Evolutionary conservation across 2,888 invertebrate genomes (phyloP).

Genomic region (Pheosia tremula): DNA sequence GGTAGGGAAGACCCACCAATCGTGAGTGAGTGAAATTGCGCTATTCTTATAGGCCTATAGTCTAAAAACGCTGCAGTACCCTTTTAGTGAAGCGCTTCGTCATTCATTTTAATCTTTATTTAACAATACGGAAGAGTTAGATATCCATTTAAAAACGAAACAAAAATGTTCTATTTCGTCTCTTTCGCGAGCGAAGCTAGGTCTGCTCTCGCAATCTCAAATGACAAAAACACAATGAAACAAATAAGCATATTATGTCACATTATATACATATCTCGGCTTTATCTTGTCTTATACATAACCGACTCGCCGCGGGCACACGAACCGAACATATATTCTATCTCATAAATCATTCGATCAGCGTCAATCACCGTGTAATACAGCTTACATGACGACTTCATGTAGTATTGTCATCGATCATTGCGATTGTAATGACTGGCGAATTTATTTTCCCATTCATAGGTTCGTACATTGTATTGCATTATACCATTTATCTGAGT

Average conservation of each 20-base stretch:
- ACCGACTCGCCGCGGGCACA: neutral
- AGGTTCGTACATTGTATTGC: neutral
- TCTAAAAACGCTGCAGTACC: too few species aligned
- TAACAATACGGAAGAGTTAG: too few species aligned
- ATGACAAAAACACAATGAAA: neutral
- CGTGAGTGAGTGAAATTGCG: too few species aligned
- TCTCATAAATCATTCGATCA: constrained; percentile 4
- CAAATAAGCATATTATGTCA: constrained; percentile 3
- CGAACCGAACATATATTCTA: neutral
- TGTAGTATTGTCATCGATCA: constrained; percentile 6
- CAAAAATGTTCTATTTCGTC: neutral
- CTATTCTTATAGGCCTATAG: too few species aligned
- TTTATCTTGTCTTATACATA: constrained; percentile 4
- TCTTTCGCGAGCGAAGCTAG: neutral
- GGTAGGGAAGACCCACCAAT: too few species aligned
- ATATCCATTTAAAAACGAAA: too few species aligned
- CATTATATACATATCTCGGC: neutral
- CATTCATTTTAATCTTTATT: too few species aligned
- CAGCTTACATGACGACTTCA: constrained; percentile 5
- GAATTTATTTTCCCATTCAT: constrained; percentile 3
- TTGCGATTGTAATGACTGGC: neutral
- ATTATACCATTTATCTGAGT: neutral
- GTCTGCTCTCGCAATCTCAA: neutral
- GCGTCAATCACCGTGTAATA: constrained; percentile 6
- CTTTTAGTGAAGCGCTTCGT: too few species aligned